Evolutionary conservation across 2,888 invertebrate species (phyloP), one percentile per base, ranked within the genome.

Genomic region (Plebejus argus): DNA sequence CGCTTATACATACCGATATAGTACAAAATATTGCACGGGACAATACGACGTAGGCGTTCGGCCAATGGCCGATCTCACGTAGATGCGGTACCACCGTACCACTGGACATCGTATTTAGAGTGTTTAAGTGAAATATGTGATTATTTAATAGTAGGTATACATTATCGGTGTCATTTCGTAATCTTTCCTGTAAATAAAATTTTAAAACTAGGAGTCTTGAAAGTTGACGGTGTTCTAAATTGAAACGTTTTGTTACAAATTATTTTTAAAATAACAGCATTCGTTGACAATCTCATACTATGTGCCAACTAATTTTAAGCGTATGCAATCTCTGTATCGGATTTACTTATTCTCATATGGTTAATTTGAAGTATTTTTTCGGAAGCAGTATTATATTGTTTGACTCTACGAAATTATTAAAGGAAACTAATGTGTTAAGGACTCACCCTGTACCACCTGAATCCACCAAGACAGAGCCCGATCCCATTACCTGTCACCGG

Each of bases 1-100:
- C 49, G 45, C 74, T 49, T 74, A 49, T 5, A 20, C 74, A 74
- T 74, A 74, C 74, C 23, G 49, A 74, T 74, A 74, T 74, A 74
- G 74, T 74, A 74, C 74, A 74, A 74, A 74, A 49, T 15, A 49
- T 72, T 74, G 45, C 49, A 28, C 74, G 49, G 45, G 74, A 74
- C 74, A 74, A 74, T 74, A 74, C 74, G 49, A 74, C 49, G 53
- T 74, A 74, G 49, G 12, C 72, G 18, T 49, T 72, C 49, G 74
- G 53, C 74, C 72, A 49, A 72, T 49, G 74, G 28, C 12, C 28
- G 49, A 53, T 49, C 74, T 72, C 72, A 33, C 49, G 53, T 74
- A 74, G 74, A 28, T 20, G 53, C 6, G 53, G 28, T 53, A 53
- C 74, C 0, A 28, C 28, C 2, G 28, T 28, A n/a, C 28, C 49